A percentile compares a stretch with the other conserved stretches of the same genome.
Evolutionary conservation across 2,113 vertebrate genomes (phyloP).

Genomic region (Protobothrops flavoviridis): DNA sequence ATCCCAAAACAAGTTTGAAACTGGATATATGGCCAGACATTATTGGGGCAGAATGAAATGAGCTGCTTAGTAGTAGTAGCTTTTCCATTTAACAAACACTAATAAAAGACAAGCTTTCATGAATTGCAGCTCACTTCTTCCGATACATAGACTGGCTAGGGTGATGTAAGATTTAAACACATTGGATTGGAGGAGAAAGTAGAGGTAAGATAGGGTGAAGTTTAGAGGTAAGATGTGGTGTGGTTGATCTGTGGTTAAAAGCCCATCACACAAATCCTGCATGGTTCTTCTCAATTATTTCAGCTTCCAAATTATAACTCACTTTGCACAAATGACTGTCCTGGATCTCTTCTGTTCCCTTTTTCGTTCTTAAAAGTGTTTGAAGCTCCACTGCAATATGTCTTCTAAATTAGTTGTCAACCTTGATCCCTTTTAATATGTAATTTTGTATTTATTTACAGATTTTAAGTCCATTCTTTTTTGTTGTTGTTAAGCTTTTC

Average conservation of each 20-base stretch:
- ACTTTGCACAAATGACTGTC: neutral
- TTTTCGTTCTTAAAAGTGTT: neutral
- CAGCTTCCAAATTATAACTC: neutral
- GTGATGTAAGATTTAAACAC: neutral
- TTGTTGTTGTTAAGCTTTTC: constrained; percentile 6
- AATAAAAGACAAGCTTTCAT: neutral
- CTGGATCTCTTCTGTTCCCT: neutral
- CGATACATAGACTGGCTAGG: neutral
- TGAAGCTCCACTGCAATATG: neutral
- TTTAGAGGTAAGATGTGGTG: neutral
- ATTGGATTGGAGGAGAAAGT: neutral
- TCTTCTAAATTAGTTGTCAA: neutral
- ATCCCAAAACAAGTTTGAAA: neutral
- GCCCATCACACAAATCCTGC: neutral
- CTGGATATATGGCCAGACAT: too few species aligned
- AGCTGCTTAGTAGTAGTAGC: neutral
- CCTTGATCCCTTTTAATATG: neutral
- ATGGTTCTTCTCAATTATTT: neutral
- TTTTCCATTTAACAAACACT: neutral
- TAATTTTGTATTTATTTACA: constrained; percentile 25
- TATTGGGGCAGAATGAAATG: neutral
- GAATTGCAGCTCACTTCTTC: neutral
- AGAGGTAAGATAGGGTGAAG: neutral
- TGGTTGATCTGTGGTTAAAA: neutral
- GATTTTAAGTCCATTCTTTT: neutral